Base-by-base conservation (phyloP, 1,140 invertebrate species). In the Drosophila leontia region DNA sequence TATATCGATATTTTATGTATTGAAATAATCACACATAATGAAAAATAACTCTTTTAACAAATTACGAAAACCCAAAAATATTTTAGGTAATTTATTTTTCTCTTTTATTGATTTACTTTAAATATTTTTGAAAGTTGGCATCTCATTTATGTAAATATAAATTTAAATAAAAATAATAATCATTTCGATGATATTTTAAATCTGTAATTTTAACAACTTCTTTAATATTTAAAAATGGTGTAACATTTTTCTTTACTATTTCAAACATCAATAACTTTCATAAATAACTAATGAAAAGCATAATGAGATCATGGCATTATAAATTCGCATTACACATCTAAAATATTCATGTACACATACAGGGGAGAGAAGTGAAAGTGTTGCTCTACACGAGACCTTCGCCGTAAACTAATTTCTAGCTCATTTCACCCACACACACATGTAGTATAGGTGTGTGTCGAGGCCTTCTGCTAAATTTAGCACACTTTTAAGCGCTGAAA, bases 391-490 rank as follows among this genome's bases (percentile, higher is more conserved):
- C 68, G 77, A 88, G 72, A 88, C 84, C 83, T 87, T 88, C 83
- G 77, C 53, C 72, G 57, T 80, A 87, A 84, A 88, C 83, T 88
- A 87, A 87, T 87, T 87, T 87, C 77, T 70, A 84, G 77, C 84
- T 87, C 83, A 87, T 88, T 87, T 88, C 80, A 83, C 76, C 29
- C 53, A 34, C 44, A 45, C 61, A 55, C 42, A 39, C 17, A 23
- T 23, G 17, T 9, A 37, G 35, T 23, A 6, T 37, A 45, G 62
- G 56, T 55, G 41, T 78, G 56, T 50, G 39, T 34, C 58, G 50
- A 48, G 75, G 57, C 83, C 83, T 87, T 83, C 75, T 74, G 67
- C 68, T 88, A 88, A 87, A 83, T 87, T 88, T 87, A 88, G 77
- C 64, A 74, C 51, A 64, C 72, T 77, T 80, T 80, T 44, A 58